Evolutionary conservation across 2,113 vertebrate genomes (phyloP), one percentile per base, ranked within the genome.

Genomic region (Thunnus maccoyii): DNA sequence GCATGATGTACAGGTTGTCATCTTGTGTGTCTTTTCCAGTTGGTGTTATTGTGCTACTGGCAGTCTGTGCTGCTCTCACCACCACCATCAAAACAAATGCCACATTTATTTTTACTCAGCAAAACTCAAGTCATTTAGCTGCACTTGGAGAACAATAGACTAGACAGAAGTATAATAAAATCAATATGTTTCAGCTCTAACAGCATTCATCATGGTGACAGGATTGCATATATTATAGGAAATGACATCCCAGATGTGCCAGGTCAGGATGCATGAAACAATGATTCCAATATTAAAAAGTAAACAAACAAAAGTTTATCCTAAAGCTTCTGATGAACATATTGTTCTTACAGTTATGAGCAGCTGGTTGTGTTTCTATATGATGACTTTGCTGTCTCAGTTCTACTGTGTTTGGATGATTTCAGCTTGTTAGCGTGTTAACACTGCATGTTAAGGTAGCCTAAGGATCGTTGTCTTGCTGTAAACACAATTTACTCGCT

Each of bases 161-260:
- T 44, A 17, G 58, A 77, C 65, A 52, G 9, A 78, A 61, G 66
- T 44, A 69, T 55, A 30, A 76, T 41, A 55, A 55, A 79, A 81
- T 84, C 76, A 22, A 84, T 78, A 75, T 9, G 65, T 56, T 81
- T 87, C 61, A 75, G 73, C 69, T 72, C 72, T 67, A 68, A 68
- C 76, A 5, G 60, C 66, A 83, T 89, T 85, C 79, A 83, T 85
- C 82, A 87, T 51, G 50, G 32, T 75, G 85, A 77, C 88, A 83
- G 82, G 52, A 46, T 68, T 71, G 79, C 85, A 85, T 85, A 85
- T 75, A 75, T 87, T 69, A 85, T 52, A 41, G 47, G 41, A 69
- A 69, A 69, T 72, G 58, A 71, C 76, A 64, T 66, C 72, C 30
- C 17, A 20, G 54, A 71, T 32, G 36, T 68, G 57, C 41, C 46